Evolutionary conservation across 2,888 invertebrate genomes (phyloP), one percentile per base, ranked within the genome.

Genomic region (Morpho deidamia): DNA sequence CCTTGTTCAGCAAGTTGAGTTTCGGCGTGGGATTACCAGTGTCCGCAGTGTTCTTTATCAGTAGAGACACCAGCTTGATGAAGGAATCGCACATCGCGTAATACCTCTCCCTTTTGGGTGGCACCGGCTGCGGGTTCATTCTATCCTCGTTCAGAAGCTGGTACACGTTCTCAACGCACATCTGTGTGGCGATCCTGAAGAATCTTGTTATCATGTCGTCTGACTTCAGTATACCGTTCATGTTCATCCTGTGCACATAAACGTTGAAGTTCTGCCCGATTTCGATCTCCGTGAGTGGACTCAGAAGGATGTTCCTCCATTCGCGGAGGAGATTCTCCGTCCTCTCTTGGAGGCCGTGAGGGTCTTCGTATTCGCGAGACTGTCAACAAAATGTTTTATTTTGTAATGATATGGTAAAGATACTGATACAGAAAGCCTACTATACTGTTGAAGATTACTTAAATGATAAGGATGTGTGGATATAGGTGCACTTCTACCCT

Each of bases 171-270:
- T 99, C 98, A 2, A 99, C 96, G 81, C 99, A 99, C 92, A 98
- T 95, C 80, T 99, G 98, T 0, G 98, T 97, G 53, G 98, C 97
- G 58, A 99, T 93, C 42, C 99, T 93, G 91, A 99, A 99, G 90
- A 99, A 99, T 55, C 99, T 90, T 0, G 98, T 97, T 60, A 99
- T 98, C 71, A 98, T 91, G 74, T 99, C 99, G 75, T 99, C 99
- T 0, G 98, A 98, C 81, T 99, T 99, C 99, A 90, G 61, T 57
- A 99, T 97, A 5, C 99, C 87, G 43, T 83, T 70, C 80, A 96
- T 92, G 78, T 98, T 98, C 98, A 99, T 97, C 81, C 98, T 96
- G 72, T 97, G 97, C 4, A 99, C 97, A 82, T 99, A 99, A 64
- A 96, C 88, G 60, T 96, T 94, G 81, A 99, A 98, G 40, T 98